Evolutionary conservation across 2,113 vertebrate genomes (phyloP).

Genomic region (Pelmatolapia mariae): DNA sequence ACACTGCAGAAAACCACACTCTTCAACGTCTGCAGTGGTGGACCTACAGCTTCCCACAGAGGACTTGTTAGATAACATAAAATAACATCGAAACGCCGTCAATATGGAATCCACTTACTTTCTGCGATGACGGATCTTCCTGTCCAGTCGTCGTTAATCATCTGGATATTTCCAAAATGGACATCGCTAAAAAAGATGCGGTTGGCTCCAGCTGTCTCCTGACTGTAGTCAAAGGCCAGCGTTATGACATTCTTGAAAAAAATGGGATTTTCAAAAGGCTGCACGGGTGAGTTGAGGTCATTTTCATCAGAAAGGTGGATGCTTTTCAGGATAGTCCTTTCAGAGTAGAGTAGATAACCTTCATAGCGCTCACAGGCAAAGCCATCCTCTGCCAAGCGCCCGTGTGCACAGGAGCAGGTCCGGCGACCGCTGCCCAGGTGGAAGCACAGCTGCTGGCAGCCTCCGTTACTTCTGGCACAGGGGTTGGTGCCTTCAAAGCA

Average conservation of each 20-base stretch:
- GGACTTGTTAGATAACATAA: not conserved
- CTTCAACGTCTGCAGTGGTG: not conserved
- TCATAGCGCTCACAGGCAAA: constrained; percentile 86
- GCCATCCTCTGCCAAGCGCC: constrained; percentile 86
- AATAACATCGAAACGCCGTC: not conserved
- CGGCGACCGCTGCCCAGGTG: constrained; percentile 82
- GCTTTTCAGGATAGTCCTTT: constrained; percentile 93
- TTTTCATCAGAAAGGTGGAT: constrained; percentile 95
- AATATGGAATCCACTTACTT: constrained; percentile 78
- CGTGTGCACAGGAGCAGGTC: constrained; percentile 92
- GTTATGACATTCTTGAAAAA: constrained; percentile 95
- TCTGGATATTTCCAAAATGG: constrained; percentile 96
- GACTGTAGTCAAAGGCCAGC: constrained; percentile 89
- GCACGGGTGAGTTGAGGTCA: constrained; percentile 92
- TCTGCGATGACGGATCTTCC: constrained; percentile 84
- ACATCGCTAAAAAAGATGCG: constrained; percentile 97
- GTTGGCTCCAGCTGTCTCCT: constrained; percentile 79
- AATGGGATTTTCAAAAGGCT: constrained; percentile 87
- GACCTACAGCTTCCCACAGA: not conserved
- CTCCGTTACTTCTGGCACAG: constrained; percentile 87
- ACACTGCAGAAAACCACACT: not conserved
- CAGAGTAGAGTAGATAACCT: constrained; percentile 94
- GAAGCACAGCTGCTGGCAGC: constrained; percentile 95
- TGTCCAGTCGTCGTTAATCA: constrained; percentile 95
- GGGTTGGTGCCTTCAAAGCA: constrained; percentile 80